A percentile compares a stretch with the other conserved stretches of the same genome.
Evolutionary conservation across 2,888 invertebrate species (phyloP).

Genomic region (Ophion slaviceki): DNA sequence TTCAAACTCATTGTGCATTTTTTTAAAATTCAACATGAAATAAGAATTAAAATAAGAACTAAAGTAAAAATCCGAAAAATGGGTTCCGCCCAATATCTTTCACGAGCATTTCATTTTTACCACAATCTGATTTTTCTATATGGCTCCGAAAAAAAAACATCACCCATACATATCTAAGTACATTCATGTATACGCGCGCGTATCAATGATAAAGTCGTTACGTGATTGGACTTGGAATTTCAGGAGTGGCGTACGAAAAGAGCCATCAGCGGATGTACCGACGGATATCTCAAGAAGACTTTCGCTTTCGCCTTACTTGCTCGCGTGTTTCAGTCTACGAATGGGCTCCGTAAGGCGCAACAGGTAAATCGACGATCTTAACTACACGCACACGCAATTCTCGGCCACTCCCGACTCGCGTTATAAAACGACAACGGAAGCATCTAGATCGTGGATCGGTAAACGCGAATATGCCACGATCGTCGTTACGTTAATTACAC

Average conservation of each 20-base stretch:
- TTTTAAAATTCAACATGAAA: too few relatives aligned
- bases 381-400: constrained; percentile 34
- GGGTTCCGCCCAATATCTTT: neutral
- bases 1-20: too few relatives aligned
- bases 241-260: constrained; percentile 23
- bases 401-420: neutral
- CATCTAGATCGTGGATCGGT: constrained; percentile 7
- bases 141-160: neutral
- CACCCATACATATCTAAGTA: neutral
- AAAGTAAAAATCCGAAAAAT: too few relatives aligned
- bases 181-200: neutral
- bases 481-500: constrained; percentile 35
- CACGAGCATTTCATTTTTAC: neutral
- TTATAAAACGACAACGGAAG: constrained; percentile 2
- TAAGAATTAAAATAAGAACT: too few relatives aligned
- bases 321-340: constrained; percentile 37
- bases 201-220: constrained; percentile 37
- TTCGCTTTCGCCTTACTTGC: constrained; percentile 77
- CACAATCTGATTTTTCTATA: neutral
- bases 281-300: constrained; percentile 77
- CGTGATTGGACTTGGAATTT: constrained; percentile 36
- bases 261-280: constrained; percentile 21
- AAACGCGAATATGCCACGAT: neutral
- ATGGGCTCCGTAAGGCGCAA: constrained; percentile 11
- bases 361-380: constrained; percentile 31